A percentile compares a stretch with the other conserved stretches of the same genome.
These are phyloP conservation scores for Geotrupes spiniger DNA, from an alignment of 2,888 invertebrate genomes.

Conservation along the genomic window DNA sequence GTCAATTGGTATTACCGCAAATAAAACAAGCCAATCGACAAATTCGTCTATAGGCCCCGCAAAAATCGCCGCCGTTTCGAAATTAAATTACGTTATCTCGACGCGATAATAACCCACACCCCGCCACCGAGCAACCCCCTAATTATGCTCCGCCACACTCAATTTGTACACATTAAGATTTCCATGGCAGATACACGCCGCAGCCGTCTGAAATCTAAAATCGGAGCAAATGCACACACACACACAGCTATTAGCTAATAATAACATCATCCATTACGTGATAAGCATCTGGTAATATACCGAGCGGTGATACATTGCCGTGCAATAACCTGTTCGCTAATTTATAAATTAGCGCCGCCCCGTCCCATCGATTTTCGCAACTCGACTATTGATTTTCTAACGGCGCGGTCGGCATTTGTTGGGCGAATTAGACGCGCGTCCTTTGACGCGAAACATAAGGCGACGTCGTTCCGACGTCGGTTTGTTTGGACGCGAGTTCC, in stretches of 20 bases:
- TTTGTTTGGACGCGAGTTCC: no score
- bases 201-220: slow-evolving; percentile 9
- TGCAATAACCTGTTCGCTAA: slow-evolving; percentile 2
- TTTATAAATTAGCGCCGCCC: slow-evolving; percentile 1
- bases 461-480: no score
- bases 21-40: no score
- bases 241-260: slow-evolving; percentile 15
- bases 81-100: no score
- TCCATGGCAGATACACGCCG: slow-evolving; percentile 8
- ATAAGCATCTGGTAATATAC: slow-evolving; percentile 2
- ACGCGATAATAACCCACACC: not conserved
- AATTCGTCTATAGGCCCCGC: no score
- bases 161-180: slow-evolving; percentile 18
- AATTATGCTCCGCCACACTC: slow-evolving; percentile 14
- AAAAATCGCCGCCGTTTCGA: no score
- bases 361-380: not conserved
- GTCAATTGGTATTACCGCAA: no score
- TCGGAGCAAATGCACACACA: not conserved
- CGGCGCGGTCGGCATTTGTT: no score
- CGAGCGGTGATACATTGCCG: slow-evolving; percentile 1
- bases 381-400: no score
- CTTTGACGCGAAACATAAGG: no score
- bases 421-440: no score
- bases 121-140: slow-evolving; percentile 10
- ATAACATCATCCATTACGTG: slow-evolving; percentile 10